These are phyloP conservation scores for Orycteropus afer DNA, from an alignment of 2,113 vertebrate species.

Conservation along the genomic window DNA sequence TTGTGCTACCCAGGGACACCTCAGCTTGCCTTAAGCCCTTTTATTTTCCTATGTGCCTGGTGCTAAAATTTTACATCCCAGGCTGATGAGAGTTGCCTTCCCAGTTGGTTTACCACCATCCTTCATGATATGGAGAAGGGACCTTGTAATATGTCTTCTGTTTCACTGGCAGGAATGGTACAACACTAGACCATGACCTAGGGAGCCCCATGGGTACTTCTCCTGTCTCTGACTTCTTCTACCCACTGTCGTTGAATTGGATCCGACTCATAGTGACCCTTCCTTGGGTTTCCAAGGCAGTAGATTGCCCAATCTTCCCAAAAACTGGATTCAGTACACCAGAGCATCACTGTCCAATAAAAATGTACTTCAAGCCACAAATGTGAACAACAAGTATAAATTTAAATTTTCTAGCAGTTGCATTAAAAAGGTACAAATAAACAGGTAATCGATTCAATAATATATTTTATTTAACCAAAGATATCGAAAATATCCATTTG, in stretches of 20 bases:
- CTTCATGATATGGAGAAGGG: background rate
- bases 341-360: background rate
- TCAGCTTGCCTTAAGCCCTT: background rate
- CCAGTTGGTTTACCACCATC: background rate
- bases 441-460: background rate
- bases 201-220: background rate
- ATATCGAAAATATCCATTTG: conserved; percentile 29
- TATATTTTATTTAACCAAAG: background rate
- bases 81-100: background rate
- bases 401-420: background rate
- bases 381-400: background rate
- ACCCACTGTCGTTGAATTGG: no score
- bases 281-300: no score
- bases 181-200: background rate
- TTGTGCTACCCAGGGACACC: background rate
- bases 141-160: background rate
- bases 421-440: conserved; percentile 18
- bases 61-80: background rate
- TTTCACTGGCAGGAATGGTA: background rate
- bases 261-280: no score
- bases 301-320: no score
- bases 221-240: background rate
- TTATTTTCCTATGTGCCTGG: background rate
- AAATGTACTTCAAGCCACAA: background rate
- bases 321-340: background rate